phyloP scores from a whole-genome alignment of 2,113 vertebrate species.

The Aptenodytes patagonicus region DNA sequence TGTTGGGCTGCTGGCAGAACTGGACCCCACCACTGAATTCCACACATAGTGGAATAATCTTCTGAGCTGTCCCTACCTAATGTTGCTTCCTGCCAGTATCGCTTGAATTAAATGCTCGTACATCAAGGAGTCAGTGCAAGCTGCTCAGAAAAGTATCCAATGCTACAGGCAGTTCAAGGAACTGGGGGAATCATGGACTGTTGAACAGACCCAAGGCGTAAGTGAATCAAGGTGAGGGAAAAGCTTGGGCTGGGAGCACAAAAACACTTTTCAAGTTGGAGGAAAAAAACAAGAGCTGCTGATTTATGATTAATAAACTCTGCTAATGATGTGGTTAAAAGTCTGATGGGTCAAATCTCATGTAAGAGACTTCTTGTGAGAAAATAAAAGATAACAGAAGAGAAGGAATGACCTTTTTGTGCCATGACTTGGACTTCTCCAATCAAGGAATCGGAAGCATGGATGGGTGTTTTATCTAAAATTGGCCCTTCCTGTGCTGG shows the following conservation, averaged over 20 bases:
- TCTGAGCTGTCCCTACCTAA: not conserved
- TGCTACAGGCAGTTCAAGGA: not conserved
- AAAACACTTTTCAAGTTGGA: not conserved
- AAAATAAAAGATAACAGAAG: not conserved
- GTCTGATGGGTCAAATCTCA: not conserved
- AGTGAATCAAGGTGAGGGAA: not conserved
- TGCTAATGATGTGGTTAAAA: not conserved
- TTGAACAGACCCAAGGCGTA: accelerated
- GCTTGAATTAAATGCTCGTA: not conserved
- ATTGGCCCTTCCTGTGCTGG: not conserved
- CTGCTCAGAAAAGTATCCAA: not conserved
- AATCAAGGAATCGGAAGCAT: not conserved
- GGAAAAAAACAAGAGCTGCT: not conserved
- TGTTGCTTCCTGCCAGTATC: not conserved
- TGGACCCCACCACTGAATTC: not conserved
- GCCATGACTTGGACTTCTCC: not conserved
- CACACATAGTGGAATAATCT: not conserved
- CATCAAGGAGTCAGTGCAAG: not conserved
- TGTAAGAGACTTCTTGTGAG: not conserved
- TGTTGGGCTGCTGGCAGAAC: not conserved
- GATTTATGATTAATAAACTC: not conserved
- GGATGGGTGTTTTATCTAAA: not conserved
- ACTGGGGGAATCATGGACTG: not conserved
- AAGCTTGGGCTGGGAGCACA: not conserved
- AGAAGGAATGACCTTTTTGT: not conserved